phyloP scores from a whole-genome alignment of 1,140 invertebrate species.

The Lineus longissimus region DNA sequence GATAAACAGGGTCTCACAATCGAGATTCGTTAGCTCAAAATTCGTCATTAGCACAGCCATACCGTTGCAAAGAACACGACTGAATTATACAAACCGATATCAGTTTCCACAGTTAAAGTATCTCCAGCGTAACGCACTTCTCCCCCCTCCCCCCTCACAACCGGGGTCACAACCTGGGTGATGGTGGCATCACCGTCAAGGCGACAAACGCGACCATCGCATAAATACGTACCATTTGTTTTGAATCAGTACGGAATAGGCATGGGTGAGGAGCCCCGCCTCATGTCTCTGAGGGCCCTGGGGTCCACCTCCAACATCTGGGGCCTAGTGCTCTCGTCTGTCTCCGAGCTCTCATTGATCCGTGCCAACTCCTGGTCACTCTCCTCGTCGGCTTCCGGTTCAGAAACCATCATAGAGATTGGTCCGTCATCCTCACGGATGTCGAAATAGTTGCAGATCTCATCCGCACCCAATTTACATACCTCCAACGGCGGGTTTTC shows the following conservation, averaged over 20 bases:
- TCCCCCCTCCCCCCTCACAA: too few species aligned
- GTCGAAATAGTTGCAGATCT: conserved; percentile 26
- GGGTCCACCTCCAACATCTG: conserved; percentile 11
- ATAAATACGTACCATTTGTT: not conserved
- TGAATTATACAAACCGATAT: too few species aligned
- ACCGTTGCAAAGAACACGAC: too few species aligned
- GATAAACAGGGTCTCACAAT: too few species aligned
- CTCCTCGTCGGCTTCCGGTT: conserved; percentile 10
- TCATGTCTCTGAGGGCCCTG: not conserved
- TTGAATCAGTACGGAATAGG: not conserved
- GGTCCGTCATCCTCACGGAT: not conserved
- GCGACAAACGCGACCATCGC: too few species aligned
- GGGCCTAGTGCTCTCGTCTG: conserved; percentile 8
- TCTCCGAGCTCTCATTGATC: conserved; percentile 3
- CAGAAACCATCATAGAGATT: not conserved
- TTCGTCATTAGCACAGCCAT: too few species aligned
- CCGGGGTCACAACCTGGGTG: too few species aligned
- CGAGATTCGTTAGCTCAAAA: too few species aligned
- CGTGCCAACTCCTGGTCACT: not conserved
- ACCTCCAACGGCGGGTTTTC: conserved; percentile 48
- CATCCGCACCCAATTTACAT: conserved; percentile 39
- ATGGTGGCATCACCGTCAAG: too few species aligned
- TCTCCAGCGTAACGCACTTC: too few species aligned
- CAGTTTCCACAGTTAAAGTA: too few species aligned
- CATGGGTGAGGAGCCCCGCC: not conserved